A percentile compares a stretch with the other conserved stretches of the same genome.
Conservation (phyloP, 2,888 invertebrate genomes). For the Dioctria rufipes region DNA sequence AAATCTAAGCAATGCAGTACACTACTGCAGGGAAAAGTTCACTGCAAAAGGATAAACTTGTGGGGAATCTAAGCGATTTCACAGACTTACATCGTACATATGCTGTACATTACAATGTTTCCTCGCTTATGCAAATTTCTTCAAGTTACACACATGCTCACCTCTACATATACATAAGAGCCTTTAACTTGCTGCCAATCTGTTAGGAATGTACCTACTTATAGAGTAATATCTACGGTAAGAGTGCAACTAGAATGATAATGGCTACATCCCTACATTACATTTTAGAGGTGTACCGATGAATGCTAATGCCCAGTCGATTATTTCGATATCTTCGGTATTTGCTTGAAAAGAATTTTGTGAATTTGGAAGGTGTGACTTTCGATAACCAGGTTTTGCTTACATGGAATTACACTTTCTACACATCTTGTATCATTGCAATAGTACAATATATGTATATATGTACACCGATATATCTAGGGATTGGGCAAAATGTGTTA, state of each 20-base stretch:
- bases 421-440: too few relatives aligned
- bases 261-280: slow-evolving; percentile 15
- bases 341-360: slow-evolving; percentile 7
- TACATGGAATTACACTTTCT: too few relatives aligned
- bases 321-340: slow-evolving; percentile 34
- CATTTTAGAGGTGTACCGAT: neutral
- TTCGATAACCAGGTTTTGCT: too few relatives aligned
- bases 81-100: slow-evolving; percentile 11
- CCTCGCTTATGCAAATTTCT: slow-evolving; percentile 22
- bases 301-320: slow-evolving; percentile 16
- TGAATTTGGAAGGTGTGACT: too few relatives aligned
- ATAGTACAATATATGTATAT: too few relatives aligned
- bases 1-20: slow-evolving; percentile 4
- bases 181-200: neutral
- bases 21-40: neutral
- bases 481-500: too few relatives aligned
- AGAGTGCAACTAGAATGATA: slow-evolving; percentile 28
- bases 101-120: slow-evolving; percentile 9
- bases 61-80: slow-evolving; percentile 28
- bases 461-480: too few relatives aligned
- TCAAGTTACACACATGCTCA: slow-evolving; percentile 16
- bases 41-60: slow-evolving; percentile 24
- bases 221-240: slow-evolving; percentile 1
- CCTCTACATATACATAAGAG: slow-evolving; percentile 6
- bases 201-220: too few relatives aligned